Evolutionary conservation across 2,888 invertebrate species (phyloP).

Genomic region (Eupithecia tripunctaria): DNA sequence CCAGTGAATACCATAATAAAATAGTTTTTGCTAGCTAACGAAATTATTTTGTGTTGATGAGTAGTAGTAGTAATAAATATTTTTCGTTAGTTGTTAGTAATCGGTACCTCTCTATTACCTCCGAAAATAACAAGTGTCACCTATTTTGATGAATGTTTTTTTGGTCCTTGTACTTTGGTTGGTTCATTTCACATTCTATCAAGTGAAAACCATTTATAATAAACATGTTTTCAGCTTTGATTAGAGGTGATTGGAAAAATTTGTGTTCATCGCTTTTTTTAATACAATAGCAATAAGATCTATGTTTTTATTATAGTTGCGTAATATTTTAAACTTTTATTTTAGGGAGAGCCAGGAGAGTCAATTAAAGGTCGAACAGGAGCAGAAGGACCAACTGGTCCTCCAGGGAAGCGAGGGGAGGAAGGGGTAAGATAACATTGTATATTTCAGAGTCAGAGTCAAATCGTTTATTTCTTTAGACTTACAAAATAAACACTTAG

Average conservation of each 20-base stretch:
- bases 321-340: conserved; percentile 4
- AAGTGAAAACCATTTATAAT: background rate
- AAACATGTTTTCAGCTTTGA: background rate
- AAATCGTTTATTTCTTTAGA: no score
- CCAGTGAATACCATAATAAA: background rate
- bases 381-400: conserved; percentile 87
- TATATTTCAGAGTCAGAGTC: no score
- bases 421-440: conserved; percentile 41
- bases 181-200: background rate
- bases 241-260: background rate
- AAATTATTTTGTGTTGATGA: background rate
- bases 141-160: background rate
- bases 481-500: no score
- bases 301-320: background rate
- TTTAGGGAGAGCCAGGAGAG: conserved; percentile 60
- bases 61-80: background rate
- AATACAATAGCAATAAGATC: background rate
- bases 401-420: conserved; percentile 54
- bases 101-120: background rate
- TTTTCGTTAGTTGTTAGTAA: background rate
- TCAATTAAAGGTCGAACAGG: conserved; percentile 77
- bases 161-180: background rate
- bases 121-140: background rate
- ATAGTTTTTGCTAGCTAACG: background rate
- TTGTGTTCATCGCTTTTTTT: background rate